phyloP scores from a whole-genome alignment of 2,797 vertebrate genomes.

The Liasis olivaceus region DNA sequence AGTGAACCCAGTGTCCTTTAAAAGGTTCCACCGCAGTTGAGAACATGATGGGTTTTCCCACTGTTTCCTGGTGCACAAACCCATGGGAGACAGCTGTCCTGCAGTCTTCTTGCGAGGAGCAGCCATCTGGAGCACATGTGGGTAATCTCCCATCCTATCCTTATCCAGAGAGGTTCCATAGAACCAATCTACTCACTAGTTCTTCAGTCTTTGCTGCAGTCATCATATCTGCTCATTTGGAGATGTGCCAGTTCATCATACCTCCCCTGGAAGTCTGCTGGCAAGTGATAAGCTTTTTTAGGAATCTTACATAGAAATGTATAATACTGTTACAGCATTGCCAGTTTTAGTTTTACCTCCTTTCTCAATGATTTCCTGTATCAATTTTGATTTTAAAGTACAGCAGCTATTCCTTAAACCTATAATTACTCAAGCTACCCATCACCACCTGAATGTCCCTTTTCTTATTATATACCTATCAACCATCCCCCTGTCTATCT shows the following conservation, averaged over 20 bases:
- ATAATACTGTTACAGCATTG: not conserved
- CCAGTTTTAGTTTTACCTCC: not conserved
- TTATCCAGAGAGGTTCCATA: not conserved
- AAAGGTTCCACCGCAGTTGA: not conserved
- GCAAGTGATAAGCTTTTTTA: not conserved
- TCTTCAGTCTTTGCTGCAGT: not conserved
- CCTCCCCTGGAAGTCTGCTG: not conserved
- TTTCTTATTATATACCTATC: not conserved
- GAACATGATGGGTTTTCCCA: not conserved
- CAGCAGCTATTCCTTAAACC: not conserved
- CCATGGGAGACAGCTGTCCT: not conserved
- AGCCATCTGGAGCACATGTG: not conserved
- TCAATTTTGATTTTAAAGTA: not conserved
- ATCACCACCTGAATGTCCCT: not conserved
- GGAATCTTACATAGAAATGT: not conserved
- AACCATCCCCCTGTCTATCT: not conserved
- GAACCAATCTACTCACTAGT: not conserved
- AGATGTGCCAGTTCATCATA: not conserved
- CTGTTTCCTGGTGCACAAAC: not conserved
- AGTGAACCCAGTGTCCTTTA: not conserved
- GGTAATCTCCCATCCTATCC: not conserved
- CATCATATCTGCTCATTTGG: not conserved
- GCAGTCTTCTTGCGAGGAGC: too few species aligned
- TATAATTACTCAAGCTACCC: not conserved
- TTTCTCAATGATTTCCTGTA: not conserved